A percentile compares a stretch with the other conserved stretches of the same genome.
These are phyloP conservation scores for Torymus texanus DNA, from an alignment of 2,888 invertebrate species.

Conservation along the genomic window DNA sequence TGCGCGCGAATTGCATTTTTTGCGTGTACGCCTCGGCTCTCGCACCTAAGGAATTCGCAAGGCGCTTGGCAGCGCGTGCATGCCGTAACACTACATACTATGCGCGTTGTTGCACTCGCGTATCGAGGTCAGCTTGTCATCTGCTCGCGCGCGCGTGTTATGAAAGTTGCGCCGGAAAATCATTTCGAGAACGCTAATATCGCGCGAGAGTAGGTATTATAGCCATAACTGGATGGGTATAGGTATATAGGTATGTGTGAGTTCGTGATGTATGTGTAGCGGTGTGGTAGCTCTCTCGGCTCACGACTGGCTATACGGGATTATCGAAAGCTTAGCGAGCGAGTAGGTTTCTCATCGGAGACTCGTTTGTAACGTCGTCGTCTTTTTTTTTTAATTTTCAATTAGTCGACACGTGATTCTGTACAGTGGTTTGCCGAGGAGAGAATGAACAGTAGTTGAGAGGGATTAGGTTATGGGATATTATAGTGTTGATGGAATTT, in stretches of 20 bases:
- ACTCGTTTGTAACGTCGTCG: no score
- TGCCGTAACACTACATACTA: slow-evolving; percentile 15
- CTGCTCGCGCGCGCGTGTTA: slow-evolving; percentile 9
- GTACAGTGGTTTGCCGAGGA: no score
- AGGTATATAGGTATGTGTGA: no score
- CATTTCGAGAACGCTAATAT: slow-evolving; percentile 13
- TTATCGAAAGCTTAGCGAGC: neutral
- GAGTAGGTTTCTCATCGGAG: no score
- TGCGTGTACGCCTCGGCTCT: neutral
- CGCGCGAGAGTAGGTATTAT: no score
- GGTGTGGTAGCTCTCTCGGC: neutral
- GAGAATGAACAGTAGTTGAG: no score
- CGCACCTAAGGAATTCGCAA: neutral
- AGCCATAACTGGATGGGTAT: no score
- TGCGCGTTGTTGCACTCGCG: neutral
- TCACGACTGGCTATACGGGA: neutral
- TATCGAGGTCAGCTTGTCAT: slow-evolving; percentile 46
- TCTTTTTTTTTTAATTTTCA: no score
- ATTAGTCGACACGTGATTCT: no score
- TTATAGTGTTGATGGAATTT: no score
- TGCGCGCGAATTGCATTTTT: neutral
- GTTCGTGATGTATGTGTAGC: no score
- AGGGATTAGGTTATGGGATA: no score
- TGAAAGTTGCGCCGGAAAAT: slow-evolving; percentile 38
- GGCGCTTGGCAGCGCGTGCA: neutral